Base-by-base conservation (phyloP, 2,888 invertebrate genomes). In the Rhimphoctona megacephalus region DNA sequence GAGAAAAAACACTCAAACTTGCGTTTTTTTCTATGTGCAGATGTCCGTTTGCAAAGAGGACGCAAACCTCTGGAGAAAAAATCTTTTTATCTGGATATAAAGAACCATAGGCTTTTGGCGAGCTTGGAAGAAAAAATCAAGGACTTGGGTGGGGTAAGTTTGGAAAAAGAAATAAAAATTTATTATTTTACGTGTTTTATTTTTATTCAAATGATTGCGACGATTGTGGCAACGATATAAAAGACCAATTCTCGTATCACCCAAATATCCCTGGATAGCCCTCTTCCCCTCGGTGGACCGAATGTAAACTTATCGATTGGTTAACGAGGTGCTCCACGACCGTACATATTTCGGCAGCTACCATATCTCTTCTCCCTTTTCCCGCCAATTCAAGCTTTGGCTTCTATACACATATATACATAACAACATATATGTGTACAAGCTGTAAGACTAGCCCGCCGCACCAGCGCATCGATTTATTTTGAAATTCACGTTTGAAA, bases 21-120 rank as follows among this genome's bases (percentile, higher is more conserved):
- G 8, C 6, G 11, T 66, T 67, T 69, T 52, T 78, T 22, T 69
- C 52, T 39, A 36, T 78, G 52, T 67, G 6, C 88, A 94, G 94
- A 90, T 88, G 88, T 91, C 83, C 91, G 89, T 73, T 90, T 93
- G 87, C 91, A 95, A 89, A 95, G 95, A 91, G 94, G 95, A 89
- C 94, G 94, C 82, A 96, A 95, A 92, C 96, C 96, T 74, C 93
- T 97, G 93, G 95, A 95, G 91, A 96, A 96, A 94, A 96, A 96
- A 92, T 96, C 96, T 93, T 97, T 97, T 95, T 97, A 97, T 94
- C 95, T 97, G 95, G 97, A 97, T 93, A 96, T 97, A 91, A 96
- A 97, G 95, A 97, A 96, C 92, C 96, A 96, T 95, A 95, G 95
- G 90, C 94, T 96, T 81, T 95, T 96, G 87, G 95, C 95, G 91